Conservation (phyloP, 2,888 invertebrate genomes). For the Coenonympha arcania region DNA sequence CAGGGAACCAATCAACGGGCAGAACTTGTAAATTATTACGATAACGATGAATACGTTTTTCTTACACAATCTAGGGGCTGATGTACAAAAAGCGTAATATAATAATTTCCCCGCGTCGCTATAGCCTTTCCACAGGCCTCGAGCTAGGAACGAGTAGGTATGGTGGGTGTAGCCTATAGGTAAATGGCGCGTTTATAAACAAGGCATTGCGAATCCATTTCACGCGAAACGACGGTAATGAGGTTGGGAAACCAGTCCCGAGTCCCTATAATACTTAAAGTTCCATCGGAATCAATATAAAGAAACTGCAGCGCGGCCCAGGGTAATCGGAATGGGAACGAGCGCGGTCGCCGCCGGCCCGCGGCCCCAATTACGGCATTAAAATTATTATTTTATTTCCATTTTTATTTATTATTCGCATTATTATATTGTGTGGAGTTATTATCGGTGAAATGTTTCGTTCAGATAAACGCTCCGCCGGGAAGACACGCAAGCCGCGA, state of each 20-base stretch:
- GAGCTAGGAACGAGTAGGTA: slow-evolving; percentile 21
- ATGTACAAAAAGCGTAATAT: too few species aligned
- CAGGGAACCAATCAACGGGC: too few species aligned
- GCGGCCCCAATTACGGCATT: slow-evolving; percentile 72
- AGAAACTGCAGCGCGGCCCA: slow-evolving; percentile 41
- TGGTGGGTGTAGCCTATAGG: too few species aligned
- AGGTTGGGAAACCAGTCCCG: slow-evolving; percentile 45
- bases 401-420: slow-evolving; percentile 75
- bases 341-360: slow-evolving; percentile 41
- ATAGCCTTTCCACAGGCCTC: slow-evolving; percentile 7
- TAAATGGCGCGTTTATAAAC: slow-evolving; percentile 21
- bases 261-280: slow-evolving; percentile 37
- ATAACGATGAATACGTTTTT: too few species aligned
- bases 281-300: slow-evolving; percentile 58
- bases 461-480: slow-evolving; percentile 67
- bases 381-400: slow-evolving; percentile 74
- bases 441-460: slow-evolving; percentile 75
- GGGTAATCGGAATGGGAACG: slow-evolving; percentile 53
- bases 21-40: too few species aligned
- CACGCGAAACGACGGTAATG: slow-evolving; percentile 30
- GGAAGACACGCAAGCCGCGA: slow-evolving; percentile 61
- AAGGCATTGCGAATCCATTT: slow-evolving; percentile 26
- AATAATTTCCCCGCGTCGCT: background rate
- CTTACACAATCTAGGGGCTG: too few species aligned
- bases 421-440: slow-evolving; percentile 75